A percentile compares a stretch with the other conserved stretches of the same genome.
Evolutionary conservation across 2,113 vertebrate genomes (phyloP).

Genomic region (Bufo bufo): DNA sequence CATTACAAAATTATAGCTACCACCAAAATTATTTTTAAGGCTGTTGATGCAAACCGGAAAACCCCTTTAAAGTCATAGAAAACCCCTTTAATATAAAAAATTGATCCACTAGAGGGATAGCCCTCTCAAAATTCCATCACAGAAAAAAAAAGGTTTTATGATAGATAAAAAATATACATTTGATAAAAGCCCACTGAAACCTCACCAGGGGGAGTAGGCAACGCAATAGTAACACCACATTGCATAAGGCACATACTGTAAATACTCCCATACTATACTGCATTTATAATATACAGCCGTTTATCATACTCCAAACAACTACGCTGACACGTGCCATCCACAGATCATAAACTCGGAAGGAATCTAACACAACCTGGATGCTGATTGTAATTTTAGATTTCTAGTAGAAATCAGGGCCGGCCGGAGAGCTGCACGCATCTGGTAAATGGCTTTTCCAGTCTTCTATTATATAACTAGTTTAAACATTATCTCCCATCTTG

Average conservation of each 20-base stretch:
- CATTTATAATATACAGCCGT: background rate
- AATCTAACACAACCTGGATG: background rate
- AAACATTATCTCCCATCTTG: slow-evolving; percentile 38
- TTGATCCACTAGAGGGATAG: too few relatives aligned
- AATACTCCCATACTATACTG: background rate
- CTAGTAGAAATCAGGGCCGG: background rate
- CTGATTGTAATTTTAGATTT: background rate
- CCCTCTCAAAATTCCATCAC: too few relatives aligned
- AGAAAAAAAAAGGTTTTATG: too few relatives aligned
- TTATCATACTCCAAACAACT: background rate
- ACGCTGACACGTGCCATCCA: background rate
- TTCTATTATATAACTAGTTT: slow-evolving; percentile 48
- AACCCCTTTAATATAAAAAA: too few relatives aligned
- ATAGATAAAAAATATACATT: background rate
- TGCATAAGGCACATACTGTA: background rate
- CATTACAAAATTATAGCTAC: too few relatives aligned
- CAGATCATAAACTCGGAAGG: background rate
- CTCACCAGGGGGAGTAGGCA: background rate
- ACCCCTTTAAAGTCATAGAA: too few relatives aligned
- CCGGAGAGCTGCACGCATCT: background rate
- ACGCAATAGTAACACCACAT: background rate
- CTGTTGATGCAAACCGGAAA: too few relatives aligned
- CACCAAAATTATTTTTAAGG: too few relatives aligned
- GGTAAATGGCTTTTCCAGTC: slow-evolving; percentile 17
- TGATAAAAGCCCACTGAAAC: too few relatives aligned